phyloP scores from a whole-genome alignment of 2,113 vertebrate genomes.

The Pluvianellus socialis region DNA sequence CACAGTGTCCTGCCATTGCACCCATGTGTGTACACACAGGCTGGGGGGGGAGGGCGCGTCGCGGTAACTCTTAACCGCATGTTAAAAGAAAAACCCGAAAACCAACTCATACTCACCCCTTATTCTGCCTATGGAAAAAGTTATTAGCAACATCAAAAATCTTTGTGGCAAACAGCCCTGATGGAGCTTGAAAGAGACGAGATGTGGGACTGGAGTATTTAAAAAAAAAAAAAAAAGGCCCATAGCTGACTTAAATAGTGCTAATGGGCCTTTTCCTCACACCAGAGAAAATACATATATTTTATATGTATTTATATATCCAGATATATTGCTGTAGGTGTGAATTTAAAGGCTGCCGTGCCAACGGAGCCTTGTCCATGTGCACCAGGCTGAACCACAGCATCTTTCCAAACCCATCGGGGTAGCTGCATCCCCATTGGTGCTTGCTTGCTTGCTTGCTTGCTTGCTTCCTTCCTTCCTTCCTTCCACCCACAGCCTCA shows the following conservation, averaged over 20 bases:
- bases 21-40: not conserved
- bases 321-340: not conserved
- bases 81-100: not conserved
- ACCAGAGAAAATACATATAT: not conserved
- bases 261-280: accelerated
- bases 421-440: accelerated
- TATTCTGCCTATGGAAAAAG: not conserved
- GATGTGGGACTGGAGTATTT: not conserved
- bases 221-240: not conserved
- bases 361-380: accelerated
- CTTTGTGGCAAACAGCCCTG: not conserved
- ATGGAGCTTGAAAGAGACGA: not conserved
- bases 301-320: accelerated
- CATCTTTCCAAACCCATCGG: too few relatives aligned
- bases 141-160: accelerated
- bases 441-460: too few relatives aligned
- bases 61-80: not conserved
- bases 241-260: not conserved
- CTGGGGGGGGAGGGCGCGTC: not conserved
- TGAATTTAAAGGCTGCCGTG: not conserved
- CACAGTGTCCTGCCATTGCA: accelerated
- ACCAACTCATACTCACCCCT: not conserved
- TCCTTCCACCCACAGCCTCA: accelerated
- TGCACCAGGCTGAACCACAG: not conserved
- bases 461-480: too few relatives aligned